Evolutionary conservation across 2,113 vertebrate species (phyloP), one percentile per base, ranked within the genome.

Genomic region (Rallus limicola): DNA sequence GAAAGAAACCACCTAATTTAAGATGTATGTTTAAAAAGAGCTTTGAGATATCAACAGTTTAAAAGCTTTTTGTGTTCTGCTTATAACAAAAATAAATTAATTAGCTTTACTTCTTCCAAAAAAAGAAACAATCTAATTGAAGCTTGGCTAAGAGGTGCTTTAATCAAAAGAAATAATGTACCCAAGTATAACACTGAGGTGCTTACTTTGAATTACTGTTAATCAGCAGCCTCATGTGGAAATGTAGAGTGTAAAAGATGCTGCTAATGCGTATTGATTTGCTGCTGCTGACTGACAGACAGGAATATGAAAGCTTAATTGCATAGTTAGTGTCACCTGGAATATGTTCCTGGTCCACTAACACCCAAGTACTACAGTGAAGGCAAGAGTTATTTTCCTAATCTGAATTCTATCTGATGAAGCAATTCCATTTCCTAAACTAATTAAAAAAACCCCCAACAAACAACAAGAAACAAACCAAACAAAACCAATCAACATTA

Each of bases 221-320:
- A 78, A 85, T 91, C 36, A 91, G 62, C 69, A 93, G 93, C 74
- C 33, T 82, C n/a, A 59, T 33, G 28, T 76, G 80, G 42, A 88
- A 82, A 77, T 40, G 13, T 2, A 53, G 34, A 58, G 34, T 50
- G 7, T 56, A 60, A 82, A n/a, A 79, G 64, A 60, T 56, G 84
- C 65, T 96, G 85, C 75, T 92, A 71, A 81, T 90, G 75, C 86
- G 59, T 95, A 62, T 71, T 84, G 72, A 92, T 92, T 95, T 90
- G 71, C 71, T 97, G 67, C 79, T 97, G 93, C 83, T 95, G 90
- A 78, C 86, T 94, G 94, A 64, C 71, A 72, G 81, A 59, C 81
- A 90, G 72, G 92, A 86, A 81, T 60, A 63, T 56, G 84, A 79
- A 93, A 86, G 55, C 86, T 96, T 94, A 92, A 95, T 84, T 93